phyloP scores from a whole-genome alignment of 2,113 vertebrate species.

The Picathartes gymnocephalus region DNA sequence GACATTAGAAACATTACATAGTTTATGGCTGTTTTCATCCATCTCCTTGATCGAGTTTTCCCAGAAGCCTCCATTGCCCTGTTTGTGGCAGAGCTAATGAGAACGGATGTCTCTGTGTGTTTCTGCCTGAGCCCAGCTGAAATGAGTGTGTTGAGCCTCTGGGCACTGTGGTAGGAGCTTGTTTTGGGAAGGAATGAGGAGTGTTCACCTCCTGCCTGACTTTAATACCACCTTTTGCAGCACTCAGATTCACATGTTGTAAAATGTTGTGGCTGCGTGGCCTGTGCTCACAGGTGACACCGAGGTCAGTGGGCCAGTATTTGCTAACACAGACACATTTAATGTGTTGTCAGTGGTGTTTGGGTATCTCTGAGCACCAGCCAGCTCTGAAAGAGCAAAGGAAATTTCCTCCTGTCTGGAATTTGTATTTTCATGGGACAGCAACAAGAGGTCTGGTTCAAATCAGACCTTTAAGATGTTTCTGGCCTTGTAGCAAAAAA shows the following conservation, averaged over 20 bases:
- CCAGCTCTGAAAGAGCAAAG: background rate
- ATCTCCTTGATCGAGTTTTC: background rate
- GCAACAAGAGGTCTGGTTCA: background rate
- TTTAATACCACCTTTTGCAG: background rate
- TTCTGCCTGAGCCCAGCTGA: background rate
- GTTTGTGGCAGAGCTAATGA: background rate
- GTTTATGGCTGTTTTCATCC: background rate
- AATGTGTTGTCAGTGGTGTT: background rate
- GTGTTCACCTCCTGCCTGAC: background rate
- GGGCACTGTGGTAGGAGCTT: background rate
- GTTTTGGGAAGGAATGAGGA: background rate
- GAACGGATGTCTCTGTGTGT: background rate
- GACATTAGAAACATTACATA: background rate
- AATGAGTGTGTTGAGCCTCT: background rate
- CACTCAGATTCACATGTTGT: background rate
- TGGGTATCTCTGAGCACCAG: background rate
- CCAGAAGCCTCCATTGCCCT: background rate
- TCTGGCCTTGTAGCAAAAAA: background rate
- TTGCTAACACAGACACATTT: background rate
- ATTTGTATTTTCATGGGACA: background rate
- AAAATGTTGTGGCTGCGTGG: background rate
- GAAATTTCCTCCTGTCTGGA: background rate
- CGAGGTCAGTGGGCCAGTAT: background rate
- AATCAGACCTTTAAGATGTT: background rate
- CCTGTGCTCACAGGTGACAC: background rate